Evolutionary conservation across 2,797 vertebrate species (phyloP).

Genomic region (Rhadinocentrus ornatus): DNA sequence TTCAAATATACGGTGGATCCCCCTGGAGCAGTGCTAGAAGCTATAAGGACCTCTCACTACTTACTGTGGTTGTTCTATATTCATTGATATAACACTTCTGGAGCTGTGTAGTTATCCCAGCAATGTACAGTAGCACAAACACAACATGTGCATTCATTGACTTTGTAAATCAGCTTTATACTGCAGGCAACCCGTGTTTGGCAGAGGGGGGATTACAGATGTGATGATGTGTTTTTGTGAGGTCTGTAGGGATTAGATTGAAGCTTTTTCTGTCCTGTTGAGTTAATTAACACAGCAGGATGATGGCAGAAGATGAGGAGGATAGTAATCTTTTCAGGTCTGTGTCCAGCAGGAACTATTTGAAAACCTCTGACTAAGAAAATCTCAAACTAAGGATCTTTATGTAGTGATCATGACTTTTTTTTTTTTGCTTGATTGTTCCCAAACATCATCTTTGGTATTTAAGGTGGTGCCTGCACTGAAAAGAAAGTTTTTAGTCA

Average conservation of each 20-base stretch:
- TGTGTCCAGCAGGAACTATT: conserved; percentile 9
- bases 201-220: conserved; percentile 22
- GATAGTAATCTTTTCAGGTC: conserved; percentile 33
- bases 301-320: conserved; percentile 27
- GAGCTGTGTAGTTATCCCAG: conserved; percentile 43
- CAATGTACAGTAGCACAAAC: conserved; percentile 35
- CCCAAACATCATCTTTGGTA: neutral
- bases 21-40: conserved; percentile 36
- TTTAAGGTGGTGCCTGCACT: neutral
- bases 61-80: conserved; percentile 65
- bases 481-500: neutral
- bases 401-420: neutral
- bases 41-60: conserved; percentile 52
- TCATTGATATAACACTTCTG: conserved; percentile 72
- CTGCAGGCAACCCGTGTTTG: conserved; percentile 19
- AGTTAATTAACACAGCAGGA: conserved; percentile 40
- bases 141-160: conserved; percentile 61
- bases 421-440: neutral
- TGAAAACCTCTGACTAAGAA: conserved; percentile 14
- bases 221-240: conserved; percentile 14
- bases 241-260: conserved; percentile 41
- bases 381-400: conserved; percentile 29
- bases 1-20: conserved; percentile 49
- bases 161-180: conserved; percentile 46
- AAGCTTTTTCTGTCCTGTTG: conserved; percentile 28